Evolutionary conservation across 2,888 invertebrate genomes (phyloP), one percentile per base, ranked within the genome.

Genomic region (Erebia ligea): DNA sequence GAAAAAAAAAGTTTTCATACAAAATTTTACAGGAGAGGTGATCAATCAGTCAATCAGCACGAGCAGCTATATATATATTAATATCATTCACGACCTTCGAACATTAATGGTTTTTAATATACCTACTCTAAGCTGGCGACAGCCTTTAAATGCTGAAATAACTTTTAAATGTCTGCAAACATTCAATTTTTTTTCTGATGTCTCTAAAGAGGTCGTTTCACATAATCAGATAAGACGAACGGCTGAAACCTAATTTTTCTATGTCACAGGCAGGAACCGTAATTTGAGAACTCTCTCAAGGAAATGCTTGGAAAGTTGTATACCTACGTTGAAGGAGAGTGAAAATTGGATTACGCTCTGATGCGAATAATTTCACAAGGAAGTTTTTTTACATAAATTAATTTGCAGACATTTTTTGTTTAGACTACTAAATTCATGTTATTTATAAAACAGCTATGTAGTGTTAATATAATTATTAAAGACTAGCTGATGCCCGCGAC

Each of bases 251-350:
- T 65, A 65, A 67, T 73, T 71, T 73, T 64, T 73, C 69, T 69
- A 62, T 73, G 74, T 73, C 73, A 73, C 68, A 65, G 62, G 48
- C 73, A 75, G 73, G 65, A 54, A 72, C 70, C 67, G 69, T 71
- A 74, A 75, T 73, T 73, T 75, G 61, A 62, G 67, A 65, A 65
- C 67, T 69, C 68, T 65, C 69, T 69, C 67, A 71, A 71, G 65
- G 68, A 71, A 69, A 73, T 61, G 64, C 50, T 56, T 40, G 40
- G 57, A 66, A 70, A 70, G 66, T 70, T 72, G 69, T 70, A n/a
- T n/a, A n/a, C n/a, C n/a, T n/a, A 67, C 66, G 54, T 65, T 67
- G 66, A 63, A 57, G 65, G 62, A 69, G 63, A 71, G 68, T 71
- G 64, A 67, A 73, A 73, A 73, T 73, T 71, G 67, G 71, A 73